These are phyloP conservation scores for Criorhina ranunculi DNA, from an alignment of 2,888 invertebrate genomes.

Conservation along the genomic window DNA sequence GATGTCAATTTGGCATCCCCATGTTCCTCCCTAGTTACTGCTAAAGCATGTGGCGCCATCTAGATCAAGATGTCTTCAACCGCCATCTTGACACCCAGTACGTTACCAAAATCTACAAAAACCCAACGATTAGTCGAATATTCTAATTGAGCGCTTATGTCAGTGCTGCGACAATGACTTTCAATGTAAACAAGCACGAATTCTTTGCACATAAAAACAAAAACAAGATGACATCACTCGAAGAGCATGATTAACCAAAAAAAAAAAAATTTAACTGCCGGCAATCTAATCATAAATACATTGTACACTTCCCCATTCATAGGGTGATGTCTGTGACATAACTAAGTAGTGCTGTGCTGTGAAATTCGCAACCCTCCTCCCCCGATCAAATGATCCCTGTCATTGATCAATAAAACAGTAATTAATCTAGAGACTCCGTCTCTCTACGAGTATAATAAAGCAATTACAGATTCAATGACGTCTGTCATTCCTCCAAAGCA, in stretches of 20 bases:
- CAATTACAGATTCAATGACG: slow-evolving; percentile 62
- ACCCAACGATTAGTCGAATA: background rate
- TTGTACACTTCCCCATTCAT: slow-evolving; percentile 55
- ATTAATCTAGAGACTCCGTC: slow-evolving; percentile 60
- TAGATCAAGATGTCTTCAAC: no score
- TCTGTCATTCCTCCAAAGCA: slow-evolving; percentile 30
- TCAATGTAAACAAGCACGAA: slow-evolving; percentile 39
- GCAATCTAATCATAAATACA: slow-evolving; percentile 7
- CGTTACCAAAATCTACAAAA: background rate
- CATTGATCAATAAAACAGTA: slow-evolving; percentile 70
- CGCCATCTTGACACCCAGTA: no score
- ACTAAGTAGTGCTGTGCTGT: no score
- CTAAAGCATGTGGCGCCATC: no score
- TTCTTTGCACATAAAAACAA: slow-evolving; percentile 16
- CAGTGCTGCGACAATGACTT: slow-evolving; percentile 21
- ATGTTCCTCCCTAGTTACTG: no score
- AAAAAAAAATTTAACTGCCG: slow-evolving; percentile 33
- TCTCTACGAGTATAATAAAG: slow-evolving; percentile 55
- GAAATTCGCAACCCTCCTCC: background rate
- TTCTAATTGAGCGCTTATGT: slow-evolving; percentile 20
- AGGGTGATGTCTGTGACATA: slow-evolving; percentile 31
- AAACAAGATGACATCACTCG: slow-evolving; percentile 62
- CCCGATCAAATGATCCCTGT: slow-evolving; percentile 63
- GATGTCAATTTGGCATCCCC: no score
- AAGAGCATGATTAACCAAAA: slow-evolving; percentile 36